Evolutionary conservation across 2,113 vertebrate genomes (phyloP).

Genomic region (Xenopus laevis): DNA sequence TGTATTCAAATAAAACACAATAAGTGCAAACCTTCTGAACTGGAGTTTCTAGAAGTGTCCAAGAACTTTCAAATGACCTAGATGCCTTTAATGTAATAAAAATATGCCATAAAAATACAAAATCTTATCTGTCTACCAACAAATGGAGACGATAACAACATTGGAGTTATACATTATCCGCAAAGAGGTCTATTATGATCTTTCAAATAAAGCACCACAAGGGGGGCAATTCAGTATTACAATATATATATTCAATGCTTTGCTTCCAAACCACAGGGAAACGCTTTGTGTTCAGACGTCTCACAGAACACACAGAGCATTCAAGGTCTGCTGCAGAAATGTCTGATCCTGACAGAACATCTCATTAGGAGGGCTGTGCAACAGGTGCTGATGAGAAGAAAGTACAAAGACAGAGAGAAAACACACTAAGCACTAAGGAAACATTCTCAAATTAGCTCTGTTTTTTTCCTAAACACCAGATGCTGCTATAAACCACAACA

Average conservation of each 20-base stretch:
- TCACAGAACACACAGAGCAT: conserved; percentile 16
- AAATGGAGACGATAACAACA: conserved; percentile 26
- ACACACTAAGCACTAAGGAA: conserved; percentile 12
- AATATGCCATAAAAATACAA: not conserved
- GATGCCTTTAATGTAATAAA: no score
- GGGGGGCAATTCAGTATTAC: not conserved
- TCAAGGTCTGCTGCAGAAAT: conserved; percentile 2
- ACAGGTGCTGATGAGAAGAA: conserved; percentile 27
- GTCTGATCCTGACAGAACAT: conserved; percentile 34
- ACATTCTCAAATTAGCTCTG: conserved; percentile 22
- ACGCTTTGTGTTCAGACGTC: conserved; percentile 25
- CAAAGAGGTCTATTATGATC: conserved; percentile 35
- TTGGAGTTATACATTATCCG: conserved; percentile 17
- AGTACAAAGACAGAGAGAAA: conserved; percentile 19
- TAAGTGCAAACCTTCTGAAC: no score
- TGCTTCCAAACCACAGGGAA: not conserved
- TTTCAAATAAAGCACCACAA: conserved; percentile 18
- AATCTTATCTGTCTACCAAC: conserved; percentile 14
- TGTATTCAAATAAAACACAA: no score
- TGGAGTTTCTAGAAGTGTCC: no score
- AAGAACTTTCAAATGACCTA: no score
- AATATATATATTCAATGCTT: conserved; percentile 3
- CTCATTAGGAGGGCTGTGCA: conserved; percentile 36
- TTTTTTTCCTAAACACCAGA: conserved; percentile 16
- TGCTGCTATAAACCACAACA: conserved; percentile 22